Evolutionary conservation across 2,797 vertebrate species (phyloP), one percentile per base, ranked within the genome.

Genomic region (Lepus townsendii): DNA sequence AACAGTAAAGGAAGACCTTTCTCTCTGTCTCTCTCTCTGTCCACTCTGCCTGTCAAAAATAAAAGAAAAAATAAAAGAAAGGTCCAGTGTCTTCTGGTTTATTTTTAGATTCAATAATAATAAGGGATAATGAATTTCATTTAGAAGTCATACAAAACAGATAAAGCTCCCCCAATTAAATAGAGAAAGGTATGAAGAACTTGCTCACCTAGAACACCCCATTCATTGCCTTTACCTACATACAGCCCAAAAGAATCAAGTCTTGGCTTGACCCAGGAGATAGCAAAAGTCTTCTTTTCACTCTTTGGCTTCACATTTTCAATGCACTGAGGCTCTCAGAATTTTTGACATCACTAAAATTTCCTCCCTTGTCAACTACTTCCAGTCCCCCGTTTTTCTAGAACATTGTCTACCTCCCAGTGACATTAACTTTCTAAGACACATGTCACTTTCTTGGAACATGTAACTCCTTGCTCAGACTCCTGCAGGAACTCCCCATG

Each of bases 21-120:
- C 35, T 35, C 35, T 35, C 35, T 35, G 35, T 35, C 35, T 35
- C 35, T 35, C 35, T 35, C 35, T 35, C 35, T 35, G 35, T 35
- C 35, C 35, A 35, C 35, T 35, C 35, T 35, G 35, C 35, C 35
- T 35, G 35, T 35, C 35, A 35, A 35, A 35, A 35, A 35, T 35
- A 35, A 35, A 35, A 35, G 4, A 35, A 35, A 35, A 35, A 35
- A 35, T n/a, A 35, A 35, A 35, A 60, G 66, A 57, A 90, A 82
- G 69, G 16, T 27, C 38, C 50, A 26, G 16, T 1, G 19, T 11
- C 62, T 76, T 90, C 32, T 32, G 1, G 54, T 38, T 38, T 65
- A 75, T 63, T 92, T 86, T 76, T 73, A 78, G 35, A 32, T 82
- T 83, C 87, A 92, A 73, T 63, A 38, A 79, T 75, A 89, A 80